Evolutionary conservation across 2,113 vertebrate species (phyloP), one percentile per base, ranked within the genome.

Genomic region (Trachemys scripta): DNA sequence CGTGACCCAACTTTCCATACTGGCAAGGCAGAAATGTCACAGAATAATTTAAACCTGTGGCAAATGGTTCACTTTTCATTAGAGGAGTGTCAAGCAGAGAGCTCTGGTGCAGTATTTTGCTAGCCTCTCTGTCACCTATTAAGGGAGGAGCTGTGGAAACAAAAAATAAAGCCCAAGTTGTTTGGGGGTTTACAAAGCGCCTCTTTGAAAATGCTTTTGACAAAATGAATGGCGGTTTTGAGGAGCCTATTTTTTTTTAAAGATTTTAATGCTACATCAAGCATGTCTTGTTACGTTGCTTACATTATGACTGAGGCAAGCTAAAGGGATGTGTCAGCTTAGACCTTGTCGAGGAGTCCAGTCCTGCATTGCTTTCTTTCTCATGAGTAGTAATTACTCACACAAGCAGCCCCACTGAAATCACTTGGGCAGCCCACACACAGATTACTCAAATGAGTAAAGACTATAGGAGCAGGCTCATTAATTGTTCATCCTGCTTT

Each of bases 251-350:
- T 96, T 97, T 96, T 97, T 97, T 96, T 94, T 92, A 3, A 59
- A 91, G 84, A 94, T 94, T 93, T 94, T 94, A 95, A 97, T 94
- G 92, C 95, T 95, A 94, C 94, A 97, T 94, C 92, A 97, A 90
- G 93, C 96, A 96, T 82, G 96, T 97, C 97, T 94, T 92, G 90
- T 93, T 96, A 88, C 54, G 96, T 95, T 94, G 94, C 97, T 96
- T 94, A 94, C 87, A 96, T 95, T 94, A 94, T 91, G 95, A 84
- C n/a, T 94, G 94, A 95, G 85, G 86, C 83, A 97, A 91, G 90
- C 85, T 93, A 97, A 97, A 95, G 31, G 56, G 93, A 89, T 91
- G 62, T 86, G 88, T n/a, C 84, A 92, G 75, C 81, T 82, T 57
- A 93, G 95, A 96, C 95, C 80, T 1, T 24, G 31, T 87, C 89